phyloP scores from a whole-genome alignment of 2,888 invertebrate genomes.

The Oligia latruncula region DNA sequence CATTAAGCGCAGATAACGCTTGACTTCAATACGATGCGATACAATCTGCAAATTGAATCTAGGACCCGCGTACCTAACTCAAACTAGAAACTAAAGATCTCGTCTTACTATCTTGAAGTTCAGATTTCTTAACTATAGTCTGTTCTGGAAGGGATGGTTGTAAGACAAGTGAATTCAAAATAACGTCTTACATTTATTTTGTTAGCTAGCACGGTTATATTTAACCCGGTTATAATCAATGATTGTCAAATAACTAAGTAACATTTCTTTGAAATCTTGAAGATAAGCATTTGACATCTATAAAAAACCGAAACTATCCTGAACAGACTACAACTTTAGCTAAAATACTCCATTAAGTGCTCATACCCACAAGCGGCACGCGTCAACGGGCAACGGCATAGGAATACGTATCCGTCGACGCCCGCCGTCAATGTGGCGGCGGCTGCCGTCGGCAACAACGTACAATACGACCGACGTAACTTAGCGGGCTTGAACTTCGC shows the following conservation, averaged over 20 bases:
- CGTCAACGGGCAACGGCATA: not conserved
- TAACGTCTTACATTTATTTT: not conserved
- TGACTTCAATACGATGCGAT: conserved; percentile 12
- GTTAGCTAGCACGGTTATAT: not conserved
- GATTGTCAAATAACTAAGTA: not conserved
- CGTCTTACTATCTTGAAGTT: conserved; percentile 3
- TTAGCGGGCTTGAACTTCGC: too few relatives aligned
- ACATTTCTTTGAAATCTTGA: not conserved
- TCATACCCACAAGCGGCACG: not conserved
- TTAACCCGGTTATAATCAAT: not conserved
- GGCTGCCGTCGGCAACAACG: not conserved
- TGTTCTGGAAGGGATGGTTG: not conserved
- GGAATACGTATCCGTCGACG: not conserved
- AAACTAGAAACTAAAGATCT: conserved; percentile 15
- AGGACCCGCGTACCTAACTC: conserved; percentile 18
- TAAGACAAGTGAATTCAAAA: not conserved
- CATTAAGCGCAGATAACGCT: conserved; percentile 15
- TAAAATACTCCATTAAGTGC: not conserved
- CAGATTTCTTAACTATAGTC: not conserved
- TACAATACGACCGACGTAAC: too few relatives aligned
- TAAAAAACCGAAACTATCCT: not conserved
- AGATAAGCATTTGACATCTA: not conserved
- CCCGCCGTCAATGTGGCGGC: too few relatives aligned
- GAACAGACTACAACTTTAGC: not conserved
- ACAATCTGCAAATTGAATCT: conserved; percentile 51